phyloP scores from a whole-genome alignment of 2,797 vertebrate genomes.

The Clarias laeviceps region DNA sequence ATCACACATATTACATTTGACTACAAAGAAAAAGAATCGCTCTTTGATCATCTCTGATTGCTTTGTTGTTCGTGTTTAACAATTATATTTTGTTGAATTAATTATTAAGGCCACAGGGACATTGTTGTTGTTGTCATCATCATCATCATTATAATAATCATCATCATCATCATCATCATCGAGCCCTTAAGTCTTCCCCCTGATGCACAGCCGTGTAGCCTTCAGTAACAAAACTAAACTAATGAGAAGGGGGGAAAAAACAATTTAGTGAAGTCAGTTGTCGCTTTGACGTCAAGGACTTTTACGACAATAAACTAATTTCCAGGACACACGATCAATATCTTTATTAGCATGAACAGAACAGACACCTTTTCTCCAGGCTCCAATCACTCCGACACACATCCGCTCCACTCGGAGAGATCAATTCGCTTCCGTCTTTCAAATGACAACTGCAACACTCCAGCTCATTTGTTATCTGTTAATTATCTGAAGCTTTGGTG shows the following conservation, averaged over 20 bases:
- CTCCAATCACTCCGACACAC: slow-evolving; percentile 25
- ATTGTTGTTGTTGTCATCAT: not conserved
- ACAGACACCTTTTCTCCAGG: not conserved
- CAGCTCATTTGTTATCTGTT: slow-evolving; percentile 37
- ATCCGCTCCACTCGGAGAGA: slow-evolving; percentile 17
- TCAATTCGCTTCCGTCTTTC: slow-evolving; percentile 47
- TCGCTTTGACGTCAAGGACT: slow-evolving; percentile 30
- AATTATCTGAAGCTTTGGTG: not conserved
- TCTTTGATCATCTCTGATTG: not conserved
- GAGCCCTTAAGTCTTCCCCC: slow-evolving; percentile 53
- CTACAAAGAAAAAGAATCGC: not conserved
- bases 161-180: not conserved
- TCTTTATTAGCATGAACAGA: slow-evolving; percentile 52
- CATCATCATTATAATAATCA: not conserved
- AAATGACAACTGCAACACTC: slow-evolving; percentile 40
- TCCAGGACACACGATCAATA: slow-evolving; percentile 55
- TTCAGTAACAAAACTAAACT: slow-evolving; percentile 46
- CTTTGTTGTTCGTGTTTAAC: not conserved
- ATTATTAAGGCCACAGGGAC: not conserved
- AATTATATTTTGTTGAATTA: no score
- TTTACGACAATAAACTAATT: slow-evolving; percentile 50
- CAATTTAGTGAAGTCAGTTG: slow-evolving; percentile 20
- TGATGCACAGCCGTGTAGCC: slow-evolving; percentile 39
- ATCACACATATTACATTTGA: not conserved
- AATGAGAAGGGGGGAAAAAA: slow-evolving; percentile 27